Evolutionary conservation across 2,888 invertebrate genomes (phyloP).

Genomic region (Drosophila subsilvestris): DNA sequence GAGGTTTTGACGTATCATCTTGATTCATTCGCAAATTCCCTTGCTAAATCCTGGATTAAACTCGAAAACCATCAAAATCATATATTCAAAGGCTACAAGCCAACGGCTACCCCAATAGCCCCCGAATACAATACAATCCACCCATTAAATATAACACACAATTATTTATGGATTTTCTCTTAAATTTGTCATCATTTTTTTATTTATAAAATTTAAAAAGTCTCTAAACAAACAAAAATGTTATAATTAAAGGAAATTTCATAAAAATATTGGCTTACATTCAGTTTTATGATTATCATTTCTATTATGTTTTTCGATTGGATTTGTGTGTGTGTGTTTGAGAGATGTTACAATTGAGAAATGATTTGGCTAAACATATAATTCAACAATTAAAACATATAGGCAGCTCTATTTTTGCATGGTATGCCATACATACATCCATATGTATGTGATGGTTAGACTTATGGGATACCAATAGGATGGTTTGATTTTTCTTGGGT

Average conservation of each 20-base stretch:
- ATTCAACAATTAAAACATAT: slow-evolving; percentile 48
- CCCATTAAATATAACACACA: not conserved
- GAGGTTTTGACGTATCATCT: too few species aligned
- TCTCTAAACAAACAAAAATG: slow-evolving; percentile 72
- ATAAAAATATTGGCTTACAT: slow-evolving; percentile 47
- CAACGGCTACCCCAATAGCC: too few species aligned
- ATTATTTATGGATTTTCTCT: slow-evolving; percentile 2
- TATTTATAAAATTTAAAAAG: slow-evolving; percentile 78
- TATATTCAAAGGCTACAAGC: too few species aligned
- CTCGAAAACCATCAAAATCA: too few species aligned
- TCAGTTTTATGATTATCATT: slow-evolving; percentile 31
- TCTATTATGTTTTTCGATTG: slow-evolving; percentile 24
- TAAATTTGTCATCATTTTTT: slow-evolving; percentile 54
- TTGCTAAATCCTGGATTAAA: not conserved
- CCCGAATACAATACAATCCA: too few species aligned
- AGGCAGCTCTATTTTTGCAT: slow-evolving; percentile 39
- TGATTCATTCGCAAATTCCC: too few species aligned
- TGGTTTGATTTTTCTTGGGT: slow-evolving; percentile 27
- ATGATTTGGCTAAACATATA: slow-evolving; percentile 54
- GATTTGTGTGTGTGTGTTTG: slow-evolving; percentile 1
- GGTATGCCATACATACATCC: slow-evolving; percentile 6
- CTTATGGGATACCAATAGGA: slow-evolving; percentile 17
- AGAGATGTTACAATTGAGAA: slow-evolving; percentile 58
- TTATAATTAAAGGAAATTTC: slow-evolving; percentile 54
- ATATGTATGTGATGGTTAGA: slow-evolving; percentile 11